phyloP scores from a whole-genome alignment of 1,140 invertebrate species.

The Micrasema longulum region DNA sequence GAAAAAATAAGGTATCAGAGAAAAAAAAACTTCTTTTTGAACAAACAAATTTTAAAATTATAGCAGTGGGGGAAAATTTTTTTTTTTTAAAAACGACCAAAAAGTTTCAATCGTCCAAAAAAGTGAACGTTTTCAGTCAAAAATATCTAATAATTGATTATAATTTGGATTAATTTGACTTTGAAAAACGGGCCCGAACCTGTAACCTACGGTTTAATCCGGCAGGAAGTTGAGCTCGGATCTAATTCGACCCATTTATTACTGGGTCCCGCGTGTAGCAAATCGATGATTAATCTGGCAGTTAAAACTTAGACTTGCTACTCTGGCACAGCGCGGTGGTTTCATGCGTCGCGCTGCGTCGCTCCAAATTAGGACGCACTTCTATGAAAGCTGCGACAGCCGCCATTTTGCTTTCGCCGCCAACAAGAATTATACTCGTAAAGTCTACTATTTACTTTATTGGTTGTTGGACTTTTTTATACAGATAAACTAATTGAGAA shows the following conservation, averaged over 20 bases:
- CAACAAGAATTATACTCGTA: no score
- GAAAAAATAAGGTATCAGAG: no score
- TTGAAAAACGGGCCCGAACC: conserved; percentile 12
- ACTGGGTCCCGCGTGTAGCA: conserved; percentile 34
- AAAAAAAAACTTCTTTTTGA: no score
- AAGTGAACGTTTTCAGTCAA: neutral
- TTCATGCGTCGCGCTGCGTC: neutral
- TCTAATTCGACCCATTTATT: conserved; percentile 40
- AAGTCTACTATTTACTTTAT: no score
- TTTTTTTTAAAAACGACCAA: neutral
- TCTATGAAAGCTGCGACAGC: conserved; percentile 8
- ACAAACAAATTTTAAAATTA: neutral
- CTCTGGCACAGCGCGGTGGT: neutral
- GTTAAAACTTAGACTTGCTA: conserved; percentile 35
- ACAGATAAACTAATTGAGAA: no score
- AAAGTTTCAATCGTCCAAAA: neutral
- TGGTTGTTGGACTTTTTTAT: no score
- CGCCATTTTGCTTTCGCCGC: conserved; percentile 21
- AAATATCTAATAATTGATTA: neutral
- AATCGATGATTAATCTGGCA: conserved; percentile 46
- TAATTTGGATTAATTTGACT: neutral
- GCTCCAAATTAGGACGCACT: conserved; percentile 16
- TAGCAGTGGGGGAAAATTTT: neutral
- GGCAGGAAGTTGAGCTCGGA: conserved; percentile 33
- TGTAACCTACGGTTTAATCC: conserved; percentile 33